Base-by-base conservation (phyloP, 2,888 invertebrate species). In the Tolmerus cingulatus region DNA sequence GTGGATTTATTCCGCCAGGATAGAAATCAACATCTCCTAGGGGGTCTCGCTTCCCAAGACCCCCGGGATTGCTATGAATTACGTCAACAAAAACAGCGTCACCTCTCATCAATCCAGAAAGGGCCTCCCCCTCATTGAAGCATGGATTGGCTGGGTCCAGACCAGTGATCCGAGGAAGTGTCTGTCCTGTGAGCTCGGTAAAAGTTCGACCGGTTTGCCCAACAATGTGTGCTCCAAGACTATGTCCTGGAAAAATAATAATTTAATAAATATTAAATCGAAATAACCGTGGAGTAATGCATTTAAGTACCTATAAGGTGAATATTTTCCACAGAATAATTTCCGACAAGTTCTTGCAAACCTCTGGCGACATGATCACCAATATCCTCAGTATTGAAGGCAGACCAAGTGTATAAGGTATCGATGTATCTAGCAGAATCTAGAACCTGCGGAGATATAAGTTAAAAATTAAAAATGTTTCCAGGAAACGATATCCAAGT, bases 71-170 rank as follows among this genome's bases (percentile, higher is more conserved):
- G 12, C 90, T 91, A 87, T 92, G 92, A 74, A 92, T 91, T 5
- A 92, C 86, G 89, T 92, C 92, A 7, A 92, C 90, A 46, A 92
- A 88, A 14, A 89, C 87, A 2, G 92, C 92, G 90, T 92, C 92
- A 46, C 92, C 91, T 4, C 90, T 89, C 74, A 89, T 88, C 3
- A 92, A 77, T 0, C 92, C 91, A 0, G 91, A 90, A 1, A 92
- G 85, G 0, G 88, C 87, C 16, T 91, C 90, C 23, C 90, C 90
- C 34, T 90, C 89, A 74, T 92, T 92, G 86, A 92, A 92, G 55
- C 92, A 92, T 19, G 91, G 92, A 74, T 91, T 92, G 5, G 92
- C 92, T 3, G 92, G 92, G 90, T 92, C 92, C 27, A 92, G 88
- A 8, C 91, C 92, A 0, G 92, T 92, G 51, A 92, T 92, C 19